Conservation (phyloP, 2,797 vertebrate genomes). For the Toxotes lorentzi region DNA sequence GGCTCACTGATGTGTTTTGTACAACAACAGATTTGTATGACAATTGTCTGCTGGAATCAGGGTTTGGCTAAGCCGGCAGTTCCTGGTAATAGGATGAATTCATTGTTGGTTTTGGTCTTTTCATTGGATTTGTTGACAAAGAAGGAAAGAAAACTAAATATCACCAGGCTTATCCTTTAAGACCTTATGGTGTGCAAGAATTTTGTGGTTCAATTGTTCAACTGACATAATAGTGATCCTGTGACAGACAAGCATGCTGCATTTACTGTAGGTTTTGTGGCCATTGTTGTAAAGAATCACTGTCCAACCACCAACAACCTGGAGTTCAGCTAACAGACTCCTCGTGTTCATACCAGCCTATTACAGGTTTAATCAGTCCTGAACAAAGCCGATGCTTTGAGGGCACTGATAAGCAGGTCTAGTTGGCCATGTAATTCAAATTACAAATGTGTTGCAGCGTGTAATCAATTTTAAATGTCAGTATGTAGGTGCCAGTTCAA, state of each 20-base stretch:
- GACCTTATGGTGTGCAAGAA: background rate
- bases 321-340: background rate
- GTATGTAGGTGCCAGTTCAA: conserved; percentile 17
- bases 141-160: background rate
- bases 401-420: conserved; percentile 24
- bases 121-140: background rate
- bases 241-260: background rate
- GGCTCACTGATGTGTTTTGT: background rate
- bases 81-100: background rate
- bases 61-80: background rate
- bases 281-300: background rate
- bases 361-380: conserved; percentile 21
- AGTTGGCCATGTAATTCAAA: conserved; percentile 42
- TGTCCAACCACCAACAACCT: background rate
- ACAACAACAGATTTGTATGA: background rate
- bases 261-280: background rate
- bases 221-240: conserved; percentile 1
- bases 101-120: background rate
- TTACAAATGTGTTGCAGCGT: conserved; percentile 22
- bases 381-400: conserved; percentile 15
- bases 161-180: background rate
- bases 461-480: conserved; percentile 48
- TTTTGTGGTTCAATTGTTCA: background rate
- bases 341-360: background rate
- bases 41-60: background rate